Percentiles rank a stretch among this genome's conserved stretches.
Conservation (phyloP, 1,140 invertebrate species). For the Sitobion miscanthi region DNA sequence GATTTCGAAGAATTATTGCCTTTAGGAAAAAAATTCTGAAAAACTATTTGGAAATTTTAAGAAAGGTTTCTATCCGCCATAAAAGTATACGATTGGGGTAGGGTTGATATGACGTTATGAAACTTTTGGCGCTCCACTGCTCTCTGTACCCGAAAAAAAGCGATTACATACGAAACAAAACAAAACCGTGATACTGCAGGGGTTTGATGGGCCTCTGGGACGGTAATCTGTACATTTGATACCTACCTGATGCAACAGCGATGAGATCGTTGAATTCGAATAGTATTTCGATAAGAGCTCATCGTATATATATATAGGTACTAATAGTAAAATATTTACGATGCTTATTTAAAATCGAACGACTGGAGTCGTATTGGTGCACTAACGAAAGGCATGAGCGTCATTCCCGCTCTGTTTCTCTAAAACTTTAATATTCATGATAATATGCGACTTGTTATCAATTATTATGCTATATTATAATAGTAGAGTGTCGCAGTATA, state of each 20-base stretch:
- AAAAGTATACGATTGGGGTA: not conserved
- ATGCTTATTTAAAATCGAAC: not conserved
- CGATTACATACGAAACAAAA: not conserved
- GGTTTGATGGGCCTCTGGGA: not conserved
- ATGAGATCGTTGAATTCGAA: not conserved
- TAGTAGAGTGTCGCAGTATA: not conserved
- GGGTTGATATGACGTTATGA: not conserved
- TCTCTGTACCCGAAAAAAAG: not conserved
- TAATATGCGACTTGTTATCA: no score
- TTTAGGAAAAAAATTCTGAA: not conserved
- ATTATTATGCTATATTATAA: no score
- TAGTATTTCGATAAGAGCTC: not conserved
- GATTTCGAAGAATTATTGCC: not conserved
- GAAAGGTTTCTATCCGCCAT: not conserved
- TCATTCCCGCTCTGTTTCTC: not conserved
- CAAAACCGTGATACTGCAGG: not conserved
- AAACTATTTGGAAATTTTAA: not conserved
- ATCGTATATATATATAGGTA: no score
- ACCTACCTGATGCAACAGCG: not conserved
- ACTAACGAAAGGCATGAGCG: not conserved
- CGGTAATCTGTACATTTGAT: not conserved
- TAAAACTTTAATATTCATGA: not conserved
- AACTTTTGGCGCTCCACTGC: not conserved
- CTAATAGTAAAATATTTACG: not conserved
- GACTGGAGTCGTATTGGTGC: not conserved